phyloP scores from a whole-genome alignment of 2,113 vertebrate species.

The Hippocampus comes region DNA sequence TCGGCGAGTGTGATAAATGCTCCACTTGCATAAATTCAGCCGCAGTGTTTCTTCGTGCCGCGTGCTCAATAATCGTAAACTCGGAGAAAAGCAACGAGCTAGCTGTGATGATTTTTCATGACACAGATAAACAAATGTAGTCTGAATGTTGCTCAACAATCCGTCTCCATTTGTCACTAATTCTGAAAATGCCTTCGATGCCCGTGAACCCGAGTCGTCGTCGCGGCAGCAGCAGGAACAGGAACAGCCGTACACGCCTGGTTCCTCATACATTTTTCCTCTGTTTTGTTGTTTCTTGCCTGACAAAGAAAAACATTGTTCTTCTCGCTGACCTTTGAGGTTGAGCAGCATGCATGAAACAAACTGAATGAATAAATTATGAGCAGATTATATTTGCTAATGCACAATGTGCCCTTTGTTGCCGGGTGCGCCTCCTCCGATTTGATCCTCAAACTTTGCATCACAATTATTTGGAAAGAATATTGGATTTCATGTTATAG shows the following conservation, averaged over 20 bases:
- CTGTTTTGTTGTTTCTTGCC: slow-evolving; percentile 15
- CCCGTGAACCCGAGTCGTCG: neutral
- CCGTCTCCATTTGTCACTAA: neutral
- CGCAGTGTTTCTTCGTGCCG: neutral
- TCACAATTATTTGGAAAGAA: neutral
- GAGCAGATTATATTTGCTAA: slow-evolving; percentile 53
- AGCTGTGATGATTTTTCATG: neutral
- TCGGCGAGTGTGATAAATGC: neutral
- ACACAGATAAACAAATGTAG: neutral
- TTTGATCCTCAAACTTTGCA: slow-evolving; percentile 14
- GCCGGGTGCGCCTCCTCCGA: slow-evolving; percentile 10
- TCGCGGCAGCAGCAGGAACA: neutral
- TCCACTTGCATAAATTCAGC: neutral
- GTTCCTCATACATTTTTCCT: neutral
- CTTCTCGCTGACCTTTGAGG: slow-evolving; percentile 53
- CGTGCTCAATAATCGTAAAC: neutral
- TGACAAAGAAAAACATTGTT: slow-evolving; percentile 17
- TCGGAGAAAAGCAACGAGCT: neutral
- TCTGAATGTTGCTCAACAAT: neutral
- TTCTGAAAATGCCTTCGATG: neutral
- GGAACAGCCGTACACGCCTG: neutral
- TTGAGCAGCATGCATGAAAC: slow-evolving; percentile 41
- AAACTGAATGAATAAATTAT: slow-evolving; percentile 56
- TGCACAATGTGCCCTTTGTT: slow-evolving; percentile 42
- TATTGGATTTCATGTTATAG: neutral